These are phyloP conservation scores for Sebastes dallii DNA, from an alignment of 2,797 vertebrate genomes.

Conservation along the genomic window DNA sequence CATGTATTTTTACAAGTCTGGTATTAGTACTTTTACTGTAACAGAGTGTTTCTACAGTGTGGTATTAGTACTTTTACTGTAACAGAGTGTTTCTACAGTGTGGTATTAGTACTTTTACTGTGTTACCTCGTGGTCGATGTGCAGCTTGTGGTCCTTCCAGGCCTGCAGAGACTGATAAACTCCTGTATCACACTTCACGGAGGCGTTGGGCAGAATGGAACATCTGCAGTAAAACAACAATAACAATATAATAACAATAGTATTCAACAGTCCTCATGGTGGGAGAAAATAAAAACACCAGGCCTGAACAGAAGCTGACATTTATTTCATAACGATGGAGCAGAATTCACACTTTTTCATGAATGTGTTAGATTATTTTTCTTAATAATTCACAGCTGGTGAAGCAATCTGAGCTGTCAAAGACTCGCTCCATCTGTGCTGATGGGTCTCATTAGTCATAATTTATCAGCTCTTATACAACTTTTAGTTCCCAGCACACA, in stretches of 20 bases:
- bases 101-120: background rate
- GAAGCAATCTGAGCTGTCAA: background rate
- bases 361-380: background rate
- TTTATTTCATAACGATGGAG: background rate
- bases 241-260: background rate
- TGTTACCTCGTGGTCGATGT: conserved; percentile 94
- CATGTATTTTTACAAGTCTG: background rate
- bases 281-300: background rate
- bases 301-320: background rate
- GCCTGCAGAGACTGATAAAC: conserved; percentile 94
- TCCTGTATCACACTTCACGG: conserved; percentile 90
- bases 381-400: background rate
- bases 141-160: conserved; percentile 97
- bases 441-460: background rate
- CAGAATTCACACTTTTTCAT: background rate
- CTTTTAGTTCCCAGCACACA: background rate
- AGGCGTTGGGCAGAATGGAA: conserved; percentile 90
- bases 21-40: background rate
- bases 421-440: background rate
- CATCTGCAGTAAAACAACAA: conserved; percentile 79
- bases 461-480: background rate
- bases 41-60: fast-evolving
- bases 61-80: background rate
- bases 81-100: background rate
- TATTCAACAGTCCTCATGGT: too few species aligned